These are phyloP conservation scores for Oryzias celebensis DNA, from an alignment of 2,113 vertebrate species.

Conservation along the genomic window DNA sequence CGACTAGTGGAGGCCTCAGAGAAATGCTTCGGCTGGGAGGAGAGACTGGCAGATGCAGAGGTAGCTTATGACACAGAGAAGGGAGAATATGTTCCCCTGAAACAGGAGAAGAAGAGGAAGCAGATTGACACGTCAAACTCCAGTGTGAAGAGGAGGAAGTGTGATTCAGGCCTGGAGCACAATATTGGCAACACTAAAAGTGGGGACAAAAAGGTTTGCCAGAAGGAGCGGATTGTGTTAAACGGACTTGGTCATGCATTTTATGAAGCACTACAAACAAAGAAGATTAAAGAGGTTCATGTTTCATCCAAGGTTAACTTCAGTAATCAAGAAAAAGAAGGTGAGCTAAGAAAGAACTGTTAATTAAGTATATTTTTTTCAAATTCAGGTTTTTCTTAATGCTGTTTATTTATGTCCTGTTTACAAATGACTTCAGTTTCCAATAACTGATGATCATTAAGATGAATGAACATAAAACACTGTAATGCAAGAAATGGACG, in stretches of 20 bases:
- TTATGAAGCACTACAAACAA: conserved; percentile 67
- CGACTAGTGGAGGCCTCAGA: conserved; percentile 88
- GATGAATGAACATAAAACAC: no score
- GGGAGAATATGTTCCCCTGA: conserved; percentile 85
- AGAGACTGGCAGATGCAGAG: conserved; percentile 83
- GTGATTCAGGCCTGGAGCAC: conserved; percentile 34
- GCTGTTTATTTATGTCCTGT: not conserved
- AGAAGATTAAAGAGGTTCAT: conserved; percentile 45
- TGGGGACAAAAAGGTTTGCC: conserved; percentile 48
- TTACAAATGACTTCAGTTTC: no score
- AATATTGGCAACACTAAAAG: conserved; percentile 25
- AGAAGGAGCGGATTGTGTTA: conserved; percentile 62
- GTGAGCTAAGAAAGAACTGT: conserved; percentile 31
- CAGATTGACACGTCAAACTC: conserved; percentile 73
- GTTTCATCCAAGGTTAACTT: conserved; percentile 30
- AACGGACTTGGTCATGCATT: conserved; percentile 71
- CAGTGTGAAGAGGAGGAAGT: conserved; percentile 68
- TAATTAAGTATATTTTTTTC: not conserved
- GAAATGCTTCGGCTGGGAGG: conserved; percentile 87
- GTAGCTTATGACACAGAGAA: conserved; percentile 86
- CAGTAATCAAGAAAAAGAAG: conserved; percentile 46
- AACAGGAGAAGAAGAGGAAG: conserved; percentile 89
- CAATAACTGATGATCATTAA: no score
- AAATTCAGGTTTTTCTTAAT: not conserved
- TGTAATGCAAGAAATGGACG: no score